Evolutionary conservation across 2,113 vertebrate species (phyloP), one percentile per base, ranked within the genome.

Genomic region (Irena cyanogastra): DNA sequence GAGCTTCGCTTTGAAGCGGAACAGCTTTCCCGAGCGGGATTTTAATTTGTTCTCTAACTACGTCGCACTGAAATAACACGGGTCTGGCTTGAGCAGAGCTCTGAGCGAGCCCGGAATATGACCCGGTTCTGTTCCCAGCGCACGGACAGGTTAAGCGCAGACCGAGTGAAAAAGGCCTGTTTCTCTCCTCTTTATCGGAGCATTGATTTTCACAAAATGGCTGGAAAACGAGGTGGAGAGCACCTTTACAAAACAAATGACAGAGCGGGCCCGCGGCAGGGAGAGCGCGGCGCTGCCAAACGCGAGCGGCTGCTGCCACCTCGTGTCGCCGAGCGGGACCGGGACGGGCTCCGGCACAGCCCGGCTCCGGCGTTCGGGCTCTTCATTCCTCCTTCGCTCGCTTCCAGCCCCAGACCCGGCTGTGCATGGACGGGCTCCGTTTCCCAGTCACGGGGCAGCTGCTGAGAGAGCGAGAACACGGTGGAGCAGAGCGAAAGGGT

Each of bases 241-340:
- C 60, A 57, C 68, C 70, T 85, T 63, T 26, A 22, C 61, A 16
- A 16, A 26, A 1, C 44, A 3, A 21, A 8, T 0, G 39, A 0
- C 19, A 4, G n/a, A 0, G 28, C 3, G 30, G 6, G 39, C 22
- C 39, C 6, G 26, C 26, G 21, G 50, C 12, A 0, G 26, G 15
- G 6, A 20, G 18, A 50, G 59, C 30, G 33, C 10, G 18, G 66
- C 13, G 60, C 75, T 22, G 60, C 89, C 75, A 2, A 68, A 54
- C 16, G 82, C 60, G 89, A 9, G 53, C 53, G 31, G 61, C 60
- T 91, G 61, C 89, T 81, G 89, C 89, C 89, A 45, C 77, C 90
- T 82, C 8, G 56, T 45, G 90, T 33, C 70, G 5, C 7, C 31
- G 39, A 5, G 33, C 10, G 68, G 68, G 1, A 20, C 42, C 15